Evolutionary conservation across 2,797 vertebrate species (phyloP).

Genomic region (Chromobotia macracanthus): DNA sequence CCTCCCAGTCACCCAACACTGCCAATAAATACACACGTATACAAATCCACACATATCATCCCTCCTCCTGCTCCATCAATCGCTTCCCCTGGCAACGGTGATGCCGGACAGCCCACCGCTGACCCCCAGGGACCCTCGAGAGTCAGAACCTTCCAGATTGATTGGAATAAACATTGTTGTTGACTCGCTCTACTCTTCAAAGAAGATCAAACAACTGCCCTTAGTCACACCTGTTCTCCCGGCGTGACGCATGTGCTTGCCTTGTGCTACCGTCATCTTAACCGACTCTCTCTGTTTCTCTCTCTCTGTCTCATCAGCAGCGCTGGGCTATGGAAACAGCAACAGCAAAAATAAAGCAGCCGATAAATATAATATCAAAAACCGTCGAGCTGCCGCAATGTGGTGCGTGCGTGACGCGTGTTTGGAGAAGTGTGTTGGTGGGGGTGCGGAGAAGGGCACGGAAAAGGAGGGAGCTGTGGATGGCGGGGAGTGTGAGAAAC

Average conservation of each 20-base stretch:
- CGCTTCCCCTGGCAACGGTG: slow-evolving; percentile 57
- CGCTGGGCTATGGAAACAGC: slow-evolving; percentile 41
- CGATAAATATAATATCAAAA: slow-evolving; percentile 53
- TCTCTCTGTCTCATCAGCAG: background rate
- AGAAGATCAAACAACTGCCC: slow-evolving; percentile 81
- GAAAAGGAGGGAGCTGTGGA: slow-evolving; percentile 36
- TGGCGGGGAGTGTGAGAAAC: slow-evolving; percentile 31
- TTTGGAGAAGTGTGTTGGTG: slow-evolving; percentile 57
- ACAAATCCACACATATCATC: slow-evolving; percentile 33
- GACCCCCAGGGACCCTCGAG: slow-evolving; percentile 60
- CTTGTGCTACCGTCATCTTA: slow-evolving; percentile 69
- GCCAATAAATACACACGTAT: slow-evolving; percentile 33
- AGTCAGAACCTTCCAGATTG: slow-evolving; percentile 70
- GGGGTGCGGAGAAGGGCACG: slow-evolving; percentile 46
- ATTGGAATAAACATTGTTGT: slow-evolving; percentile 73
- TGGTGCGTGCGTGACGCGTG: slow-evolving; percentile 58
- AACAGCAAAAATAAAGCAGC: slow-evolving; percentile 36
- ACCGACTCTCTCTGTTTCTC: slow-evolving; percentile 59
- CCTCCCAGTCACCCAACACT: slow-evolving; percentile 38
- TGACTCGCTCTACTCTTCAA: slow-evolving; percentile 75
- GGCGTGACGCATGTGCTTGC: slow-evolving; percentile 73
- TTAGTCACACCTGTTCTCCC: slow-evolving; percentile 82
- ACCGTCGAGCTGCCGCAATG: slow-evolving; percentile 47
- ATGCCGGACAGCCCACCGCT: slow-evolving; percentile 54
- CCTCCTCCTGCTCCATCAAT: slow-evolving; percentile 28